Percentiles rank a stretch among this genome's conserved stretches.
Evolutionary conservation across 2,888 invertebrate species (phyloP).

Genomic region (Phorcus lineatus): DNA sequence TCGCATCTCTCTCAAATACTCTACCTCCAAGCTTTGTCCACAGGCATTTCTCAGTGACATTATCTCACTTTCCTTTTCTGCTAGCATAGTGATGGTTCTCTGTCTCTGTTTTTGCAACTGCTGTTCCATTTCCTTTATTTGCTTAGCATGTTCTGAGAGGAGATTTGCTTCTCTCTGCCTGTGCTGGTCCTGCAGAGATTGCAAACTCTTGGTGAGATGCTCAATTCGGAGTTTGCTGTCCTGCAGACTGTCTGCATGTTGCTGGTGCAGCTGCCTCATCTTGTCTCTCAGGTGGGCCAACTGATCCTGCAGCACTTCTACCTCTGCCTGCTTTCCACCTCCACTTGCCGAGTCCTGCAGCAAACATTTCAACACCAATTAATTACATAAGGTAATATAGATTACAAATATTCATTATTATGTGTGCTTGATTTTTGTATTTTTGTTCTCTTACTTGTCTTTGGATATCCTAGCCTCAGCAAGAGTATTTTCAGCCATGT

Average conservation of each 20-base stretch:
- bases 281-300: constrained; percentile 79
- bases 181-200: constrained; percentile 69
- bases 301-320: constrained; percentile 75
- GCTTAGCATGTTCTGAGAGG: constrained; percentile 81
- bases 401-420: too few relatives aligned
- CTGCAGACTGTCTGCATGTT: constrained; percentile 76
- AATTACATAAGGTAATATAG: too few relatives aligned
- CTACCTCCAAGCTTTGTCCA: constrained; percentile 47
- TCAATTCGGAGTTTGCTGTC: constrained; percentile 60
- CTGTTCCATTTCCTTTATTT: constrained; percentile 75
- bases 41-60: constrained; percentile 69
- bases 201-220: constrained; percentile 64
- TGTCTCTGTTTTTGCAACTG: constrained; percentile 84
- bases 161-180: constrained; percentile 74
- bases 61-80: constrained; percentile 84
- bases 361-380: too few relatives aligned
- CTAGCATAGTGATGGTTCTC: constrained; percentile 85
- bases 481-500: too few relatives aligned
- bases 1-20: constrained; percentile 35
- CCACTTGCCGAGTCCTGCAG: too few relatives aligned
- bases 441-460: too few relatives aligned
- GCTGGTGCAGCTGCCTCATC: constrained; percentile 51
- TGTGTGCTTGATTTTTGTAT: too few relatives aligned
- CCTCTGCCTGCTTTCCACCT: constrained; percentile 41
- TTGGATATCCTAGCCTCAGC: too few relatives aligned